These are phyloP conservation scores for Drosophila trichaetosa DNA, from an alignment of 2,888 invertebrate genomes.

Conservation along the genomic window DNA sequence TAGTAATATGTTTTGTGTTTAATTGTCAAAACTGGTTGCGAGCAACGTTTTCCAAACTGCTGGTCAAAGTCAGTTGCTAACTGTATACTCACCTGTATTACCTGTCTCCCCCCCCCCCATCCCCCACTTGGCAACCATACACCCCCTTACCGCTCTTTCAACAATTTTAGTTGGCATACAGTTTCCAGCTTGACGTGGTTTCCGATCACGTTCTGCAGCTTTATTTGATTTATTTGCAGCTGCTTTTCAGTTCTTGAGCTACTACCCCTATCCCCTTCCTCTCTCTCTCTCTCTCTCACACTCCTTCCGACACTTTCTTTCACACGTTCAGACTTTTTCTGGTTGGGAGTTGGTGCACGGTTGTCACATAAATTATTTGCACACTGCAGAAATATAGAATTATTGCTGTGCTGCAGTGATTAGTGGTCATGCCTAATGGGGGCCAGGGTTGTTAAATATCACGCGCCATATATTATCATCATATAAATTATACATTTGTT, in stretches of 20 bases:
- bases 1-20: constrained; percentile 19
- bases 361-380: constrained; percentile 69
- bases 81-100: background rate
- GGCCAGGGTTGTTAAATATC: constrained; percentile 60
- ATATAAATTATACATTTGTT: constrained; percentile 19
- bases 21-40: constrained; percentile 33
- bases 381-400: constrained; percentile 44
- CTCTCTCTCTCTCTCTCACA: background rate
- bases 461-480: constrained; percentile 65
- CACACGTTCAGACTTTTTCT: background rate
- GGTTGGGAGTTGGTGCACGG: constrained; percentile 55
- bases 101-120: background rate
- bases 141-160: background rate
- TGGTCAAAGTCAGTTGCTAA: constrained; percentile 13
- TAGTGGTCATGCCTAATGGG: constrained; percentile 70
- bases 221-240: constrained; percentile 72
- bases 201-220: constrained; percentile 71
- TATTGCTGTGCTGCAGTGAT: constrained; percentile 43
- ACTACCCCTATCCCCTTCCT: background rate
- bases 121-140: background rate
- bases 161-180: background rate
- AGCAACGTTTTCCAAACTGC: constrained; percentile 11
- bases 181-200: constrained; percentile 29
- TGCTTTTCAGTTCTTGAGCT: constrained; percentile 33
- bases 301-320: background rate